These are phyloP conservation scores for Choloepus didactylus DNA, from an alignment of 2,797 vertebrate species.

Conservation along the genomic window DNA sequence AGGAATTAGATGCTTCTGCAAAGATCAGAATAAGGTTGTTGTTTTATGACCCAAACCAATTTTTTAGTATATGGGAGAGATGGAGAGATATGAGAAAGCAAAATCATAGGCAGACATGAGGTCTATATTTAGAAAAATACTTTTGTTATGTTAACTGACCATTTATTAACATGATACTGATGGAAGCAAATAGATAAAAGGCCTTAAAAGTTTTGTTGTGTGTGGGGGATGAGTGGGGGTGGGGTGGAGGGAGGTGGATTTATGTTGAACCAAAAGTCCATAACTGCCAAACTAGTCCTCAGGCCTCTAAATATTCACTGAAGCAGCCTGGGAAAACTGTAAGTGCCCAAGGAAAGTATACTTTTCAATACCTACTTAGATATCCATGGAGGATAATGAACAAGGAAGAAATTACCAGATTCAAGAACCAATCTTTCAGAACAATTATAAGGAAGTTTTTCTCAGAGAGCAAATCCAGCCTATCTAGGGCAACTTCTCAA, in stretches of 20 bases:
- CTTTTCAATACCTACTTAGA: not conserved
- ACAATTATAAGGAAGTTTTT: not conserved
- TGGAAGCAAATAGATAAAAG: not conserved
- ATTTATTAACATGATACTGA: not conserved
- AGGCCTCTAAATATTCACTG: not conserved
- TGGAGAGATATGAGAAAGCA: not conserved
- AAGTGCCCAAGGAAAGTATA: too few relatives aligned
- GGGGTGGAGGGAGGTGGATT: not conserved
- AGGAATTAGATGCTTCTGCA: not conserved
- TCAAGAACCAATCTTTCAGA: not conserved
- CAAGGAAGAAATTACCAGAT: not conserved
- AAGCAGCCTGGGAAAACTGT: not conserved
- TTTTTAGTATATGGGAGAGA: not conserved
- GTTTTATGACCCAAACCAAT: too few relatives aligned
- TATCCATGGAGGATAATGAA: not conserved
- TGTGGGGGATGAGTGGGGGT: too few relatives aligned
- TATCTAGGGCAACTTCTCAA: not conserved
- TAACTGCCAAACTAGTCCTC: not conserved
- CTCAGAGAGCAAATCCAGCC: not conserved
- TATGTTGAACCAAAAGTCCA: not conserved
- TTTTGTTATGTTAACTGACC: not conserved
- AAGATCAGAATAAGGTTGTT: not conserved
- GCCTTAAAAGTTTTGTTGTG: not conserved
- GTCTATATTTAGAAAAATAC: not conserved
- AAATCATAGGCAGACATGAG: not conserved